Conservation (phyloP, 2,888 invertebrate species). For the Venusia cambrica region DNA sequence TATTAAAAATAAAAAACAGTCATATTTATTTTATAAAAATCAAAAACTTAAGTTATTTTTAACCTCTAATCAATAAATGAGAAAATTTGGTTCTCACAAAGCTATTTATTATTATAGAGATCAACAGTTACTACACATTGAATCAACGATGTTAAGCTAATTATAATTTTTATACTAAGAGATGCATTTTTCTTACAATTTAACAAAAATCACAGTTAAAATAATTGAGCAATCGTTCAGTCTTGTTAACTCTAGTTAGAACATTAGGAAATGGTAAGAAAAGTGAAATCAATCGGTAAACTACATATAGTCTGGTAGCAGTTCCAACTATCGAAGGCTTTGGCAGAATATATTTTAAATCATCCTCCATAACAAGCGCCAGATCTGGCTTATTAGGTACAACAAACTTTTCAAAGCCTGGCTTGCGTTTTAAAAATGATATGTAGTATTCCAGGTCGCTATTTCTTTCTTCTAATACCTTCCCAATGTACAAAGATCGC, state of each 20-base stretch:
- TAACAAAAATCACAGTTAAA: background rate
- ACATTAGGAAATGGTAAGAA: too few species aligned
- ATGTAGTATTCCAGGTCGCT: constrained; percentile 21
- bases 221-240: background rate
- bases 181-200: background rate
- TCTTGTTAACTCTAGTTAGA: constrained; percentile 1
- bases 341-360: constrained; percentile 23
- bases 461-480: too few species aligned
- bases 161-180: background rate
- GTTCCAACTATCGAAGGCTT: constrained; percentile 17
- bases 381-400: constrained; percentile 17
- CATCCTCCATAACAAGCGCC: constrained; percentile 17
- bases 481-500: too few species aligned
- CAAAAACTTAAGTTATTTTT: background rate
- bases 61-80: background rate
- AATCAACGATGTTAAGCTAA: background rate
- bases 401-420: constrained; percentile 8
- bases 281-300: too few species aligned
- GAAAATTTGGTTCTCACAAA: background rate
- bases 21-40: too few species aligned
- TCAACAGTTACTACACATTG: background rate
- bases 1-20: background rate
- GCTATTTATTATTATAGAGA: background rate
- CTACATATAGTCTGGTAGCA: constrained; percentile 16
- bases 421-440: constrained; percentile 4